Evolutionary conservation across 1,140 invertebrate species (phyloP).

Genomic region (Papilio polytes): DNA sequence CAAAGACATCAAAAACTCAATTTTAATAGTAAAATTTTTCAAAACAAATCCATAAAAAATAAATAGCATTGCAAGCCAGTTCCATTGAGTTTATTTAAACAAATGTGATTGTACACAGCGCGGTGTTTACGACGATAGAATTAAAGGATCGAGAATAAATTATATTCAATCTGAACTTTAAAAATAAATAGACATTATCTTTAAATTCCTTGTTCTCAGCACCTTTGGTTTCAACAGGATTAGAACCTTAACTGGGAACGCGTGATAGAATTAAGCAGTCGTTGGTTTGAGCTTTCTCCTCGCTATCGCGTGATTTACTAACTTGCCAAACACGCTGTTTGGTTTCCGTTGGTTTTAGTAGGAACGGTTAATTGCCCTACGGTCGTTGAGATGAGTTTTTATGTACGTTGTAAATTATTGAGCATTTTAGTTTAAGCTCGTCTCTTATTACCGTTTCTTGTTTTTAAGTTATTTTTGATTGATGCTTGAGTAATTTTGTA

Average conservation of each 20-base stretch:
- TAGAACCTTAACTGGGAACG: conserved; percentile 21
- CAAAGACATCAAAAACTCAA: too few species aligned
- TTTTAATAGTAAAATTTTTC: too few species aligned
- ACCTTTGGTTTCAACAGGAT: conserved; percentile 26
- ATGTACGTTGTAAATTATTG: conserved; percentile 39
- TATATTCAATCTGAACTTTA: not conserved
- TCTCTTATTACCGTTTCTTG: conserved; percentile 35
- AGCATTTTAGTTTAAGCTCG: conserved; percentile 30
- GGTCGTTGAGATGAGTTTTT: conserved; percentile 38
- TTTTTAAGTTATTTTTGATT: conserved; percentile 38
- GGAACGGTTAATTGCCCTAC: conserved; percentile 41
- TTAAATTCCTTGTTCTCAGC: conserved; percentile 15
- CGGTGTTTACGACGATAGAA: not conserved
- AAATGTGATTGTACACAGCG: not conserved
- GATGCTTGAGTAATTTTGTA: conserved; percentile 29
- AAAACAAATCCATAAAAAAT: too few species aligned
- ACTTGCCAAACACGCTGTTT: conserved; percentile 51
- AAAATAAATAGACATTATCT: conserved; percentile 1
- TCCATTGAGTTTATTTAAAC: too few species aligned
- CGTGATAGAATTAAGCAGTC: conserved; percentile 38
- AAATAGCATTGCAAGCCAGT: too few species aligned
- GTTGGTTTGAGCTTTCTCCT: conserved; percentile 48
- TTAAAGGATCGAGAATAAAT: not conserved
- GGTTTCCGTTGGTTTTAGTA: conserved; percentile 47
- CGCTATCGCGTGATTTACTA: conserved; percentile 56